Evolutionary conservation across 2,113 vertebrate species (phyloP), one percentile per base, ranked within the genome.

Genomic region (Glaucomys volans): DNA sequence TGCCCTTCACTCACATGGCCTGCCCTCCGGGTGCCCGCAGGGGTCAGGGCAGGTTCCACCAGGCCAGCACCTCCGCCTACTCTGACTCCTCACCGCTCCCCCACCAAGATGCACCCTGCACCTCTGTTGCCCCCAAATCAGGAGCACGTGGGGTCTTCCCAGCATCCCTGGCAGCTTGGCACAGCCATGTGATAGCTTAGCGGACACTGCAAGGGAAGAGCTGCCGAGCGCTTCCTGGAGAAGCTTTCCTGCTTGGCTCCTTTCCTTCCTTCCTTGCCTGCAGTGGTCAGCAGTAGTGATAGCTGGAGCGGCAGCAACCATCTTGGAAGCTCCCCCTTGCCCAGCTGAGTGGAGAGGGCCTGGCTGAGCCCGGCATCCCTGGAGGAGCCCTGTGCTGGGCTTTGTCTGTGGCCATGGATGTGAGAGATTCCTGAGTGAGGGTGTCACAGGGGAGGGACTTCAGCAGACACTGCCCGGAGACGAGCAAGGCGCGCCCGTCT

Each of bases 401-500:
- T 72, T 2, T 35, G 9, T 44, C 59, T 22, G 8, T 28, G 52
- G 11, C 20, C n/a, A 26, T 24, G 57, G 37, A 30, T 74, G 7
- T 8, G 40, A 26, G 35, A 67, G 35, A 37, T 57, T 32, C 64
- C 16, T 17, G 32, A 67, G 44, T 8, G 44, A n/a, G 32, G 30
- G 32, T 35, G 14, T 67, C 5, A 12, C 12, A 16, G 62, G 42
- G 16, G 32, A 22, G 44, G 32, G 66, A 64, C 6, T 66, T 18
- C 32, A 17, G 16, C 2, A 7, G 13, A 17, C 1, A 8, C 3
- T 2, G 16, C 54, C 54, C 6, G 16, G 16, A n/a, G 32, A 47
- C 9, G 59, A 10, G 59, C 22, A 20, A 50, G 50, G 50, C 50
- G 6, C 20, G 24, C 24, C 9, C 0, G 59, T 22, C 24, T 62